Percentiles rank a stretch among this genome's conserved stretches.
These are phyloP conservation scores for Jacana jacana DNA, from an alignment of 2,113 vertebrate genomes.

Conservation along the genomic window DNA sequence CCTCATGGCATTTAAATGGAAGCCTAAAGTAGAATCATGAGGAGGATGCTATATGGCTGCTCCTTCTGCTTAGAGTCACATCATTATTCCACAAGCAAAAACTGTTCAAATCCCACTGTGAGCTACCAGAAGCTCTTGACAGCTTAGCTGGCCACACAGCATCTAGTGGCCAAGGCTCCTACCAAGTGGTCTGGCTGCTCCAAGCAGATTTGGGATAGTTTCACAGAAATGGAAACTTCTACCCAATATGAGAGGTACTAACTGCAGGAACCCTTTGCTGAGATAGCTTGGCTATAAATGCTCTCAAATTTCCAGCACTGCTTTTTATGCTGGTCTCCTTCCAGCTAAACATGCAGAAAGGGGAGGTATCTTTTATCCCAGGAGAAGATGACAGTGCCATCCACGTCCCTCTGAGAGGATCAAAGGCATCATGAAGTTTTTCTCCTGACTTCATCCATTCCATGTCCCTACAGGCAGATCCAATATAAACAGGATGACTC, in stretches of 20 bases:
- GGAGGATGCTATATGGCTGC: neutral
- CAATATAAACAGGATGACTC: neutral
- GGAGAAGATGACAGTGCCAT: accelerated
- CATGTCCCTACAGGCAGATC: neutral
- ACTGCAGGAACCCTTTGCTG: neutral
- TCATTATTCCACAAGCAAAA: neutral
- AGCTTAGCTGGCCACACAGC: neutral
- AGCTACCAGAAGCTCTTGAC: neutral
- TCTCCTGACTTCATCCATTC: neutral
- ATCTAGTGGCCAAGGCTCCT: neutral
- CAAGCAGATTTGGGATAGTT: neutral
- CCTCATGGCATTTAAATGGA: neutral
- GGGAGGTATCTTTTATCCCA: neutral
- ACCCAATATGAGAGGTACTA: accelerated
- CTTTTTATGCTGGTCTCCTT: neutral
- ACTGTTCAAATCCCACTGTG: too few species aligned
- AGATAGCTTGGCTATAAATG: neutral
- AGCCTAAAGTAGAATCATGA: neutral
- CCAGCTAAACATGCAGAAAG: neutral
- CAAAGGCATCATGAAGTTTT: neutral
- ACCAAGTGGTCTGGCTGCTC: neutral
- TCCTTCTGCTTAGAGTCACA: neutral
- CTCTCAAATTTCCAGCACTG: neutral
- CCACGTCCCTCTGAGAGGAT: neutral
- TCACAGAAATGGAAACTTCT: neutral